Conservation (phyloP, 2,888 invertebrate genomes). For the Maniola hyperantus region DNA sequence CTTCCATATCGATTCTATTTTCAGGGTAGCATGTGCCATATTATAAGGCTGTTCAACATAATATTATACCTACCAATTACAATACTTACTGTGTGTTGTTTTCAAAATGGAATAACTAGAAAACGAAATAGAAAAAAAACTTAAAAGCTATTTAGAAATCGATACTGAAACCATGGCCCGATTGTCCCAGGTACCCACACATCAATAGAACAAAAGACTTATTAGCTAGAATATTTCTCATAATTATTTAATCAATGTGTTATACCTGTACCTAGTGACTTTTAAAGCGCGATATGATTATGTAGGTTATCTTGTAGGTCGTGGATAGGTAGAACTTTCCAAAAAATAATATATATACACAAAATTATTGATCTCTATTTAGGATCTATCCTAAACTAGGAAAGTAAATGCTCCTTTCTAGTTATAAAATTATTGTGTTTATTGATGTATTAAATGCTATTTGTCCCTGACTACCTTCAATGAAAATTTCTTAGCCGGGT, state of each 20-base stretch:
- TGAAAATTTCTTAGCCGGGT: no score
- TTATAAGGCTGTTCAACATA: neutral
- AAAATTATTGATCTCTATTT: neutral
- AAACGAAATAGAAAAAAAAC: neutral
- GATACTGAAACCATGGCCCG: conserved; percentile 6
- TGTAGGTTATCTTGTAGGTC: neutral
- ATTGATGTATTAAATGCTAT: no score
- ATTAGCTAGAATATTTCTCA: conserved; percentile 38
- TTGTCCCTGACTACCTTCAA: no score
- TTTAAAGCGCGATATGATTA: neutral
- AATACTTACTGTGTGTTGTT: neutral
- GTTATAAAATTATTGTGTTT: no score
- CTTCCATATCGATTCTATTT: neutral
- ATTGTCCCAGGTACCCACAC: neutral
- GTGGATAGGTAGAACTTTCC: neutral
- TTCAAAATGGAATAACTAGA: neutral
- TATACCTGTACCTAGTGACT: neutral
- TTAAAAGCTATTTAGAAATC: conserved; percentile 6
- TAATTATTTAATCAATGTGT: conserved; percentile 29
- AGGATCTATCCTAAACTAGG: neutral
- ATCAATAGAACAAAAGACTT: conserved; percentile 30
- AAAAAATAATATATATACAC: neutral
- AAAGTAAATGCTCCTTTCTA: no score
- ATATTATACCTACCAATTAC: neutral
- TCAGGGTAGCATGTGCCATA: neutral